phyloP scores from a whole-genome alignment of 2,797 vertebrate species.

The Cryptoprocta ferox region DNA sequence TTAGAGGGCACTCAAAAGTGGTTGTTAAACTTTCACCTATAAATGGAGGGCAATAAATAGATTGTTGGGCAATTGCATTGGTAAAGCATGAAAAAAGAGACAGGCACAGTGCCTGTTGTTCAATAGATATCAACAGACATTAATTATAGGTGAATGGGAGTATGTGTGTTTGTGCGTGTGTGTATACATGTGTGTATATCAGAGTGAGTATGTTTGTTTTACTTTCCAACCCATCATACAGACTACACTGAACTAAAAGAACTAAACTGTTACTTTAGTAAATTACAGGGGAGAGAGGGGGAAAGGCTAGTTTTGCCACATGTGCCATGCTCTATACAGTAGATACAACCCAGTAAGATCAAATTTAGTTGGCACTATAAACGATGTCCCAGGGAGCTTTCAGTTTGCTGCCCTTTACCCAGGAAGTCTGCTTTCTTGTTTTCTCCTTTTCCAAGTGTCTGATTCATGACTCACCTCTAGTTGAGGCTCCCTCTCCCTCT shows the following conservation, averaged over 20 bases:
- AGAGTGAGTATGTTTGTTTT: neutral
- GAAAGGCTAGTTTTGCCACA: neutral
- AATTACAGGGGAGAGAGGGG: neutral
- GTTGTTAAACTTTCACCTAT: neutral
- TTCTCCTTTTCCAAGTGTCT: neutral
- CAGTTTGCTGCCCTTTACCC: neutral
- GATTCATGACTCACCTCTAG: neutral
- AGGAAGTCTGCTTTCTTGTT: neutral
- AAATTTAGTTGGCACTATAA: neutral
- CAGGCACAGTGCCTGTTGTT: neutral
- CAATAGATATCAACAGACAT: neutral
- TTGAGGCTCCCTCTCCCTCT: neutral
- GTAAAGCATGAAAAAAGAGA: neutral
- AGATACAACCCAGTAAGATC: neutral
- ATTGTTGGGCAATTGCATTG: neutral
- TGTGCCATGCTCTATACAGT: neutral
- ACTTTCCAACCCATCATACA: neutral
- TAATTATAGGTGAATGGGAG: neutral
- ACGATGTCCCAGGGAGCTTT: neutral
- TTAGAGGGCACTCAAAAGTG: neutral
- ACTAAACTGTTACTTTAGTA: neutral
- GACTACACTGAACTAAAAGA: neutral
- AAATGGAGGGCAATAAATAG: neutral
- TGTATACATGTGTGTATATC: neutral
- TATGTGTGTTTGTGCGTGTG: neutral